A percentile compares a stretch with the other conserved stretches of the same genome.
Evolutionary conservation across 2,888 invertebrate species (phyloP).

Genomic region (Cantharis rufa): DNA sequence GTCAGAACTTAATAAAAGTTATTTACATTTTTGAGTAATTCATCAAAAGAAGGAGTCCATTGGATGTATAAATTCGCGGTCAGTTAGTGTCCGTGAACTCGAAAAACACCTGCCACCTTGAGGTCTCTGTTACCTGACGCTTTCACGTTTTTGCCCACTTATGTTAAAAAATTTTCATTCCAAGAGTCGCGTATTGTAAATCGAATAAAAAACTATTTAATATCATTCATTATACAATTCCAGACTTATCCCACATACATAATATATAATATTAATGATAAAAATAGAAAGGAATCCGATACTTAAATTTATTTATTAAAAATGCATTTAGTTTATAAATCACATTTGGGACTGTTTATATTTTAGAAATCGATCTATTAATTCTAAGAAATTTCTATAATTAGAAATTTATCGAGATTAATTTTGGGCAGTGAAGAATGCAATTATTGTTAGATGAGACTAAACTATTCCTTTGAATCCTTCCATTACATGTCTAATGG

Average conservation of each 20-base stretch:
- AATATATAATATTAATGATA: neutral
- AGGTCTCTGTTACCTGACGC: conserved; percentile 22
- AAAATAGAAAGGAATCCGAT: neutral
- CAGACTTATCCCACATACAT: neutral
- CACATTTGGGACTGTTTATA: neutral
- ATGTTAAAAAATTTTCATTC: neutral
- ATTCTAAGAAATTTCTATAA: neutral
- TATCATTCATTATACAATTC: neutral
- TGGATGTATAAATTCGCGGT: conserved; percentile 33
- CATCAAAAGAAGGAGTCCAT: neutral
- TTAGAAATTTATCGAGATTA: neutral
- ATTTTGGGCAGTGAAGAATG: neutral
- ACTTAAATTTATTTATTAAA: neutral
- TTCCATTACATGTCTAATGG: neutral
- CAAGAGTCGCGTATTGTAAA: neutral
- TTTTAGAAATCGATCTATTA: neutral
- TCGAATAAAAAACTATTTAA: neutral
- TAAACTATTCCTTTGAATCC: neutral
- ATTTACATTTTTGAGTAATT: neutral
- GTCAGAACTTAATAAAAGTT: neutral
- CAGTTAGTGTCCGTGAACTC: conserved; percentile 35
- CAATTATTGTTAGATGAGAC: neutral
- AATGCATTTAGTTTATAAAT: neutral
- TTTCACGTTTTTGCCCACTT: conserved; percentile 14
- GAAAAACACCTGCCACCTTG: conserved; percentile 28